These are phyloP conservation scores for Onychomys leucogaster DNA, from an alignment of 2,797 vertebrate species.

Conservation along the genomic window DNA sequence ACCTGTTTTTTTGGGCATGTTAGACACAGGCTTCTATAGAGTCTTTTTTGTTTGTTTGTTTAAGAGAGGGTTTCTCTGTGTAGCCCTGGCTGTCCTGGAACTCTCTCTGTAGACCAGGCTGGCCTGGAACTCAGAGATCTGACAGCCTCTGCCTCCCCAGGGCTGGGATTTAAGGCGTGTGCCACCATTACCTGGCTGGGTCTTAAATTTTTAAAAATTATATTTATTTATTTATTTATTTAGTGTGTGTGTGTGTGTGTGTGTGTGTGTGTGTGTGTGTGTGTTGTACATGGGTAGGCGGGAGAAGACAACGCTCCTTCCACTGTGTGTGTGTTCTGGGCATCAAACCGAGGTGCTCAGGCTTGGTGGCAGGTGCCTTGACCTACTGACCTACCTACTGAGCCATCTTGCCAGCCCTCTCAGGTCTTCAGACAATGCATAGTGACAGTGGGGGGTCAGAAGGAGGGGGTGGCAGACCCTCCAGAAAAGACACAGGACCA, in stretches of 20 bases:
- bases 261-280: background rate
- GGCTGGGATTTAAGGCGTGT: background rate
- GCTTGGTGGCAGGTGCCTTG: background rate
- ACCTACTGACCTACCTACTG: too few relatives aligned
- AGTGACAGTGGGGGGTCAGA: conserved; percentile 77
- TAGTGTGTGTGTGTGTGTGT: too few relatives aligned
- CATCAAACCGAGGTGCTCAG: background rate
- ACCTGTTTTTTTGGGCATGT: background rate
- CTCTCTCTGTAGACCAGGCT: background rate
- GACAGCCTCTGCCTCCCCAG: background rate
- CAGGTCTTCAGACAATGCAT: conserved; percentile 53
- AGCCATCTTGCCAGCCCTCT: conserved; percentile 68
- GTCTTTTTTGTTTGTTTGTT: background rate
- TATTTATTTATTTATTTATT: background rate
- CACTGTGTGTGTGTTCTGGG: background rate
- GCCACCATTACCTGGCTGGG: background rate
- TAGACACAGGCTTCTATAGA: conserved; percentile 37
- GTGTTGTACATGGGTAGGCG: too few relatives aligned
- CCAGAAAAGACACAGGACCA: background rate
- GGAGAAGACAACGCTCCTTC: background rate
- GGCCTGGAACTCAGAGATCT: background rate
- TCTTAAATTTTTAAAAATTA: background rate
- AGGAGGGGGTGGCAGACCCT: background rate
- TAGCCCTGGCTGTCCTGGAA: background rate
- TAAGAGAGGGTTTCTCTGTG: background rate